Conservation (phyloP, 2,888 invertebrate genomes). For the Sarcophaga subvicina region DNA sequence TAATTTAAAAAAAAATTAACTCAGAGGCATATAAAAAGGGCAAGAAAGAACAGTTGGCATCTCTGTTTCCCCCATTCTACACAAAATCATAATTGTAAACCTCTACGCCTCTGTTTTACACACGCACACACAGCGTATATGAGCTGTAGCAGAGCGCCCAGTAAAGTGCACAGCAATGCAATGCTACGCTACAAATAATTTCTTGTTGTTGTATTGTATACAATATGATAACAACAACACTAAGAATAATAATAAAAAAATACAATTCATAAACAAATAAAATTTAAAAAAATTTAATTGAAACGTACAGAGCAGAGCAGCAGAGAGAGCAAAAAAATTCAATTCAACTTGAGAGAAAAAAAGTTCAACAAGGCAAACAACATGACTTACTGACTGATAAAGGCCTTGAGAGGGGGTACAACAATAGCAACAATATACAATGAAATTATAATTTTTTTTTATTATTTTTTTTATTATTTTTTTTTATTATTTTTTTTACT, state of each 20-base stretch:
- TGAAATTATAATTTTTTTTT: constrained; percentile 8
- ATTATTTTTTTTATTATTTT: background rate
- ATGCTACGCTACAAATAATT: no score
- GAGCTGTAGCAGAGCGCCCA: no score
- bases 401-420: constrained; percentile 64
- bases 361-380: constrained; percentile 66
- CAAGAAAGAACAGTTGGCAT: no score
- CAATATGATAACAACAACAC: background rate
- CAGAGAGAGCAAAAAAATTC: background rate
- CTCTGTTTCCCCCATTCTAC: no score
- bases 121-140: no score
- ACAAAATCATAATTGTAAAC: no score
- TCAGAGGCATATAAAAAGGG: no score
- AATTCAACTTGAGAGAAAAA: constrained; percentile 29
- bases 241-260: constrained; percentile 27
- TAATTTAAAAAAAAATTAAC: no score
- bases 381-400: constrained; percentile 54
- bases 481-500: background rate
- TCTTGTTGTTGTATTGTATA: background rate
- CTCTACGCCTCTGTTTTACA: no score
- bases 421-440: constrained; percentile 1
- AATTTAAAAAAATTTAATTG: constrained; percentile 41
- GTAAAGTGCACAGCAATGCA: no score
- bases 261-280: constrained; percentile 41
- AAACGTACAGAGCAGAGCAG: no score